Evolutionary conservation across 2,113 vertebrate species (phyloP), one percentile per base, ranked within the genome.

Genomic region (Sorex fumeus): DNA sequence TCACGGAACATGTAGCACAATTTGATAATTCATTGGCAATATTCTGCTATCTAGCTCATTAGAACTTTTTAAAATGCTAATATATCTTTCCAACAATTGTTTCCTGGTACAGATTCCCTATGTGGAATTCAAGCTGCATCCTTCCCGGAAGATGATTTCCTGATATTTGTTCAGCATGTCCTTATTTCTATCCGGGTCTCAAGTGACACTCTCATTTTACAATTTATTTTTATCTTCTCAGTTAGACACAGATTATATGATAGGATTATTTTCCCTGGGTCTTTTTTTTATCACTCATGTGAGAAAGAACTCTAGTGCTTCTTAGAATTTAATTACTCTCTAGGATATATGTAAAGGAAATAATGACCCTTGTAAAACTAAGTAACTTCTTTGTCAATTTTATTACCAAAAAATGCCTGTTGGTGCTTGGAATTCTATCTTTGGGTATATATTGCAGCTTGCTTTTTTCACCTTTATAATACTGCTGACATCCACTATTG

Each of bases 31-130:
- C 77, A 96, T 95, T 84, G 27, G 90, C 96, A 93, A 64, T 83
- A 80, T 89, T 62, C 84, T 95, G 89, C 92, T 84, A 76, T 87
- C 77, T 90, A 85, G 92, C 87, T 97, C 93, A 60, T 94, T 94
- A 82, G 47, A 69, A 77, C 57, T 93, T 97, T 92, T 97, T 97
- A 95, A 96, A 97, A 97, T 96, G 95, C 92, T 97, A 96, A 97
- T 95, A n/a, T 50, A 28, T 96, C 93, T 96, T 82, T 45, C 92
- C 87, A 43, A 77, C 82, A 72, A 83, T 84, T 83, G 69, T 70
- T 82, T 90, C 90, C 30, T 79, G 84, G 90, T 95, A 90, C 70
- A 90, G 60, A n/a, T 93, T 97, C 90, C 96, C 93, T 0, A 0
- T 94, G 91, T 96, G 95, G 95, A 95, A 96, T 95, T 96, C 9